Percentiles rank a stretch among this genome's conserved stretches.
These are phyloP conservation scores for Agraylea sexmaculata DNA, from an alignment of 1,140 invertebrate species.

Conservation along the genomic window DNA sequence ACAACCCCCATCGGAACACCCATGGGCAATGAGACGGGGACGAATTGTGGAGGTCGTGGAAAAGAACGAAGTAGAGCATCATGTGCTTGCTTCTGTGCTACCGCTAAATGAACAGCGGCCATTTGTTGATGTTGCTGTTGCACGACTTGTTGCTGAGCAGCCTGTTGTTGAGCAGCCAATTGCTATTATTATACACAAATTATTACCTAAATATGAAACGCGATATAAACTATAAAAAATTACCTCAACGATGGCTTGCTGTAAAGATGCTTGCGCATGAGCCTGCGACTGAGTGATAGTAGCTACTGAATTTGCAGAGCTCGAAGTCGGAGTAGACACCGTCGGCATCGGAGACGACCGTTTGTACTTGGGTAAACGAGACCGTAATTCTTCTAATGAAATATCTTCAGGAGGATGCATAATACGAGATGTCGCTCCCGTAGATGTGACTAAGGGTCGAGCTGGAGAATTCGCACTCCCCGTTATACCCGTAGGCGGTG, in stretches of 20 bases:
- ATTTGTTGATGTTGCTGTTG: conserved; percentile 34
- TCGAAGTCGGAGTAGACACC: conserved; percentile 9
- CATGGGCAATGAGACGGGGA: conserved; percentile 14
- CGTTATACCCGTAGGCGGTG: conserved; percentile 47
- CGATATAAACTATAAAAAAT: too few species aligned
- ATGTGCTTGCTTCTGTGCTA: conserved; percentile 23
- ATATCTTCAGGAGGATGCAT: conserved; percentile 91
- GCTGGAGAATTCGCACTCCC: conserved; percentile 44
- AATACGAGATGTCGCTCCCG: conserved; percentile 78
- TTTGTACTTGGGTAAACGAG: conserved; percentile 64
- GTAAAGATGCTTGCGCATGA: conserved; percentile 42
- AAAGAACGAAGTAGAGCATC: conserved; percentile 15
- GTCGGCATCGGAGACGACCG: conserved; percentile 22
- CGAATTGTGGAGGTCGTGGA: conserved; percentile 16
- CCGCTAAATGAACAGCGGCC: conserved; percentile 34
- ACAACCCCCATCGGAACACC: conserved; percentile 13
- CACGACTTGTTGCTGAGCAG: conserved; percentile 31
- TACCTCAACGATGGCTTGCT: conserved; percentile 31
- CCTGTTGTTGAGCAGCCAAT: conserved; percentile 18
- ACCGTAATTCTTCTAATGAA: conserved; percentile 79
- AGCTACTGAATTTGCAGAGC: conserved; percentile 20
- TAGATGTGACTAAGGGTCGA: conserved; percentile 62
- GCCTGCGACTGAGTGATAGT: conserved; percentile 37
- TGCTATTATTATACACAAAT: conserved; percentile 5
- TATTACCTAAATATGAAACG: too few species aligned